Evolutionary conservation across 2,113 vertebrate genomes (phyloP).

Genomic region (Naja naja): DNA sequence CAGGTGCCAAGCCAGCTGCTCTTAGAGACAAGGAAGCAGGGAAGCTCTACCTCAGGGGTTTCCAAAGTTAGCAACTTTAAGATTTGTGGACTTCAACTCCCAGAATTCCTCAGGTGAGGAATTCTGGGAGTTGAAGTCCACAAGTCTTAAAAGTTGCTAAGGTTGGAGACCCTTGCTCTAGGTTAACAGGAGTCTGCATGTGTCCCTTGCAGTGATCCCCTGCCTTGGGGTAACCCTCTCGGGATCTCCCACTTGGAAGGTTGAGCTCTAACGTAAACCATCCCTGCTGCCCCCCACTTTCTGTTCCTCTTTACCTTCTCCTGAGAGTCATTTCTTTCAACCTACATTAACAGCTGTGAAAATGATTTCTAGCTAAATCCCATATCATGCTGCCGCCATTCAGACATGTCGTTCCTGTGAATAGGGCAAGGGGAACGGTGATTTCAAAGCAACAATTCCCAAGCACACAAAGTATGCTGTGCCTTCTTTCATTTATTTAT

Average conservation of each 20-base stretch:
- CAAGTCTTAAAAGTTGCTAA: too few species aligned
- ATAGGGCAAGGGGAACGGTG: neutral
- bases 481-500: neutral
- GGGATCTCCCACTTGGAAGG: neutral
- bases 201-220: neutral
- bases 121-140: too few species aligned
- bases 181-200: neutral
- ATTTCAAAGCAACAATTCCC: neutral
- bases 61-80: too few species aligned
- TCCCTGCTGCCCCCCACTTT: neutral
- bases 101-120: too few species aligned
- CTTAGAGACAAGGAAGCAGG: neutral
- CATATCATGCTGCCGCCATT: neutral
- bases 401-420: neutral
- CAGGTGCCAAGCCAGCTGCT: neutral
- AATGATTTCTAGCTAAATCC: neutral
- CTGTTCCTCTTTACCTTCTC: neutral
- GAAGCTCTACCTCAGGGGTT: neutral
- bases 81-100: too few species aligned
- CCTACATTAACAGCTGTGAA: neutral
- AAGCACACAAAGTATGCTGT: neutral
- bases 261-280: neutral
- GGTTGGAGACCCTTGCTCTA: too few species aligned
- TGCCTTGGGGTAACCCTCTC: neutral
- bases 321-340: neutral